Conservation (phyloP, 1,140 invertebrate genomes). For the Geopemphigus sp. region DNA sequence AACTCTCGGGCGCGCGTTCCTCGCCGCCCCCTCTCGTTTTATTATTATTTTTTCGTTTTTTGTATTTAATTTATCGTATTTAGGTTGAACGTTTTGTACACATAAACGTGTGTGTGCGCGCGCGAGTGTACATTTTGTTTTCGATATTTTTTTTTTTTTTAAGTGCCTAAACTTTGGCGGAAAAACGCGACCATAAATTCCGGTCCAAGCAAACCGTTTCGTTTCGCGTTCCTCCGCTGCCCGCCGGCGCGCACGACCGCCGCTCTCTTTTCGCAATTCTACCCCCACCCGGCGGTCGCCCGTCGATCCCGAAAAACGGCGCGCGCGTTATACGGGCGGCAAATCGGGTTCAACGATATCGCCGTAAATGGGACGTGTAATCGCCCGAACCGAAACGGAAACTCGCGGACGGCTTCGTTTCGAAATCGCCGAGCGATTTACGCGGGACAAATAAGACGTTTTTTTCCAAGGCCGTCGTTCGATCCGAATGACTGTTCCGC, state of each 20-base stretch:
- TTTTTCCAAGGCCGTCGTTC: too few species aligned
- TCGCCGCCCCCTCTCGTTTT: neutral
- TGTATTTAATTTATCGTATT: conserved; percentile 48
- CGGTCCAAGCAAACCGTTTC: neutral
- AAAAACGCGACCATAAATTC: conserved; percentile 29
- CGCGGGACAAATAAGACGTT: too few species aligned
- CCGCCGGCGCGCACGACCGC: neutral
- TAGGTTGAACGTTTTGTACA: conserved; percentile 18
- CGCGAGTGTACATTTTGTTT: too few species aligned
- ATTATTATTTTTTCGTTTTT: conserved; percentile 11
- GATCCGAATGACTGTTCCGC: too few species aligned
- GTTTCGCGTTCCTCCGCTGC: neutral
- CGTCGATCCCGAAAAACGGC: neutral
- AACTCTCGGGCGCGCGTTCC: neutral
- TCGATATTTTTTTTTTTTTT: conserved; percentile 31
- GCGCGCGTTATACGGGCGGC: neutral
- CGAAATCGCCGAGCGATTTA: too few species aligned
- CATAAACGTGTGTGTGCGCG: too few species aligned
- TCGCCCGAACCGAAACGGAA: neutral
- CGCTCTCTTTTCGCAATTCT: neutral
- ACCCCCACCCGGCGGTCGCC: neutral
- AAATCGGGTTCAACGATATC: neutral
- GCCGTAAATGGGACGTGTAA: neutral
- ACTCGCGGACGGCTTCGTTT: too few species aligned
- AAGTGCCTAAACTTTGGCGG: conserved; percentile 41